Conservation (phyloP, 2,888 invertebrate genomes). For the Pheosia gnoma region DNA sequence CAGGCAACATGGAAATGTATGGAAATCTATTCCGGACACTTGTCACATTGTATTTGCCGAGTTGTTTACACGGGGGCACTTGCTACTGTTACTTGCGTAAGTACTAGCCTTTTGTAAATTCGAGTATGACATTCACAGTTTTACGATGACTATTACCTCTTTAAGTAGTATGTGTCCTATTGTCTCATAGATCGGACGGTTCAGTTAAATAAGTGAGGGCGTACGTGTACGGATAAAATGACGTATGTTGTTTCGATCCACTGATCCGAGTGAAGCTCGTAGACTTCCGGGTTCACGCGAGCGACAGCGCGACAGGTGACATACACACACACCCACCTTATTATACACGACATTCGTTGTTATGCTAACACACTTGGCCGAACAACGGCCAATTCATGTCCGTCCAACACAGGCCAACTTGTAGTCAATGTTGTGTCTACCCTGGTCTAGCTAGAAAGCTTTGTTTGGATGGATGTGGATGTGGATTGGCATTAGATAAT, state of each 20-base stretch:
- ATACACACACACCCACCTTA: not conserved
- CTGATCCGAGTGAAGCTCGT: constrained; percentile 40
- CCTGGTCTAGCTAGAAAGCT: not conserved
- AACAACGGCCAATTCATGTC: not conserved
- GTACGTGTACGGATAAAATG: constrained; percentile 15
- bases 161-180: not conserved
- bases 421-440: not conserved
- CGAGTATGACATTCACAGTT: too few species aligned
- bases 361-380: not conserved
- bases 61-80: too few species aligned
- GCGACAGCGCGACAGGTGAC: constrained; percentile 20
- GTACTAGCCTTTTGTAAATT: too few species aligned
- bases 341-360: not conserved
- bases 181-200: not conserved
- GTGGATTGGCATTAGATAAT: too few species aligned
- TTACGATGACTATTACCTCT: not conserved
- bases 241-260: constrained; percentile 35
- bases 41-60: too few species aligned
- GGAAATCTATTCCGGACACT: too few species aligned
- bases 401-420: not conserved
- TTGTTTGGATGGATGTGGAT: not conserved
- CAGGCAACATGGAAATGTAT: too few species aligned
- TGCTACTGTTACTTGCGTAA: too few species aligned
- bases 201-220: constrained; percentile 13
- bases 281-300: constrained; percentile 52